phyloP scores from a whole-genome alignment of 2,113 vertebrate genomes.

The Manacus vitellinus region DNA sequence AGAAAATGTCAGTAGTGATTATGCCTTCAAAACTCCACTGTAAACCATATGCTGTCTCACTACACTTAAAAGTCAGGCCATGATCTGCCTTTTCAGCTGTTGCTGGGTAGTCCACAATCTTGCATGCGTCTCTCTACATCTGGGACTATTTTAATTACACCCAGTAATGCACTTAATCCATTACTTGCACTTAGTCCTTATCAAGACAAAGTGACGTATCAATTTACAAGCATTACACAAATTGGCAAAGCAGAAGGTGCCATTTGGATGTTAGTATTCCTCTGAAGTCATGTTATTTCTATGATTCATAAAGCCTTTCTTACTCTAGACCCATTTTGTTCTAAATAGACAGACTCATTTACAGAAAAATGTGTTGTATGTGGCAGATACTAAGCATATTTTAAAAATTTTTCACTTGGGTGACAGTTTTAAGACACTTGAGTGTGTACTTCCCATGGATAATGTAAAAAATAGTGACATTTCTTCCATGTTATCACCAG shows the following conservation, averaged over 20 bases:
- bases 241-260: not conserved
- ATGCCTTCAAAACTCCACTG: not conserved
- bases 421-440: not conserved
- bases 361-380: not conserved
- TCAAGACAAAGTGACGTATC: not conserved
- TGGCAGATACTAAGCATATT: not conserved
- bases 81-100: not conserved
- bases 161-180: not conserved
- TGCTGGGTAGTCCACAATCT: not conserved
- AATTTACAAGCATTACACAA: slow-evolving; percentile 22
- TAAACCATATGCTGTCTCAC: not conserved
- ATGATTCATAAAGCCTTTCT: not conserved
- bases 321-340: not conserved
- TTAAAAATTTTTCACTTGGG: not conserved
- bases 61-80: not conserved
- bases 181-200: slow-evolving; percentile 47
- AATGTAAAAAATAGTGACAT: not conserved
- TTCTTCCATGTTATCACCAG: not conserved
- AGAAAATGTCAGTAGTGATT: not conserved
- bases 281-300: not conserved
- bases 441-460: not conserved
- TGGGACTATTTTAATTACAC: not conserved
- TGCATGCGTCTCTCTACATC: not conserved
- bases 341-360: not conserved
- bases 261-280: not conserved